Percentiles rank a stretch among this genome's conserved stretches.
phyloP scores from a whole-genome alignment of 2,797 vertebrate species.

The Esox masquinongy region DNA sequence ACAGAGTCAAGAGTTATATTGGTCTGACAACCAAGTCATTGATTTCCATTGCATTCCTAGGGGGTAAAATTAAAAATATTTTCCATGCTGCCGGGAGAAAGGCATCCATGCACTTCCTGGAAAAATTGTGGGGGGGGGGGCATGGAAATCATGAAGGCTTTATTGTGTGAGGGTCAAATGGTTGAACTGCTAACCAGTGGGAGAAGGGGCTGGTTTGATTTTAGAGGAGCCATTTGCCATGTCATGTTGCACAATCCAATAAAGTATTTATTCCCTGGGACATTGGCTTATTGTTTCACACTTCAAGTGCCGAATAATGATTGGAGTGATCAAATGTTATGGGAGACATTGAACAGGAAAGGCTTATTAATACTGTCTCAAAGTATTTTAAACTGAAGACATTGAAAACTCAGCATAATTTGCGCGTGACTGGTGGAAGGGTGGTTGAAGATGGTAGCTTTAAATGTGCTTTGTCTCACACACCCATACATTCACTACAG shows the following conservation, averaged over 20 bases:
- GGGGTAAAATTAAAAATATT: constrained; percentile 37
- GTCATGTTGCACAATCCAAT: constrained; percentile 31
- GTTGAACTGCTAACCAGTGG: constrained; percentile 19
- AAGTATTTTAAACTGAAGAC: constrained; percentile 19
- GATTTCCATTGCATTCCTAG: constrained; percentile 28
- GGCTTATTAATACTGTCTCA: constrained; percentile 23
- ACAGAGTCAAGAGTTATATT: constrained; percentile 5
- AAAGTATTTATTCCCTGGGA: constrained; percentile 32
- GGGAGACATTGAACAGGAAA: constrained; percentile 33
- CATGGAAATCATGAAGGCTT: constrained; percentile 27
- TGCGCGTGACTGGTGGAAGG: background rate
- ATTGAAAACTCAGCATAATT: constrained; percentile 5
- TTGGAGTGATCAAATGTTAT: constrained; percentile 34
- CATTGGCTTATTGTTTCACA: constrained; percentile 31
- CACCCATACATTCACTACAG: background rate
- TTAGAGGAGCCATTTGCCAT: constrained; percentile 14
- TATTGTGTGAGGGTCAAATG: constrained; percentile 28
- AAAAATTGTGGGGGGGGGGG: background rate
- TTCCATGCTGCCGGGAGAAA: constrained; percentile 28
- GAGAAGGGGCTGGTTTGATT: constrained; percentile 23
- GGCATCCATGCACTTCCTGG: constrained; percentile 5
- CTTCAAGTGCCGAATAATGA: constrained; percentile 40
- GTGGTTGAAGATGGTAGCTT: background rate
- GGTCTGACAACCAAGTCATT: background rate
- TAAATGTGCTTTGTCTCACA: background rate